These are phyloP conservation scores for Pampus argenteus DNA, from an alignment of 2,797 vertebrate genomes.

Conservation along the genomic window DNA sequence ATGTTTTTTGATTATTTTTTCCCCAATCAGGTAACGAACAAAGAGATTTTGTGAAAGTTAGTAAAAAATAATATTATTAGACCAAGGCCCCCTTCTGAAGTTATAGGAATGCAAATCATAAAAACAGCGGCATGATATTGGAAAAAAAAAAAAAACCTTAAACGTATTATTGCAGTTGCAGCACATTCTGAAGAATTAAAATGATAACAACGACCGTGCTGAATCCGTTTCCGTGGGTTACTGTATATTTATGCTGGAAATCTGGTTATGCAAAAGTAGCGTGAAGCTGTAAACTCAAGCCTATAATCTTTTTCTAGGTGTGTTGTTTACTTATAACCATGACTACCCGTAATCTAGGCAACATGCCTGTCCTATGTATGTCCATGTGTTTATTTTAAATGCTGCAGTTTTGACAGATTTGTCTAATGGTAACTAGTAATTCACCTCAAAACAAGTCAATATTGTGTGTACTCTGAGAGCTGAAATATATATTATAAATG, in stretches of 20 bases:
- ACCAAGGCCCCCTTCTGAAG: conserved; percentile 84
- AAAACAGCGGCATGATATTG: conserved; percentile 78
- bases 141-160: conserved; percentile 84
- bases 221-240: conserved; percentile 44
- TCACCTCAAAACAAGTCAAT: conserved; percentile 76
- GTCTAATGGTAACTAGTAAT: conserved; percentile 74
- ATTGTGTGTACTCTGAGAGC: conserved; percentile 70
- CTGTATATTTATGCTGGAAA: conserved; percentile 67
- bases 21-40: conserved; percentile 77
- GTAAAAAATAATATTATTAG: conserved; percentile 67
- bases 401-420: conserved; percentile 70
- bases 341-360: conserved; percentile 98
- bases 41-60: conserved; percentile 75
- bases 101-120: conserved; percentile 85
- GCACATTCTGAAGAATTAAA: conserved; percentile 76
- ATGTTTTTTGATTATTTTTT: conserved; percentile 61
- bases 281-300: conserved; percentile 86
- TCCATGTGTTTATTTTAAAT: conserved; percentile 67
- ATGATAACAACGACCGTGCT: conserved; percentile 14
- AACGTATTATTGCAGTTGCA: conserved; percentile 85
- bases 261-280: conserved; percentile 64
- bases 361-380: conserved; percentile 88
- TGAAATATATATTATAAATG: conserved; percentile 66
- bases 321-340: conserved; percentile 88
- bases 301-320: conserved; percentile 79